Conservation (phyloP, 2,888 invertebrate genomes). For the Neoitamus cyanurus region DNA sequence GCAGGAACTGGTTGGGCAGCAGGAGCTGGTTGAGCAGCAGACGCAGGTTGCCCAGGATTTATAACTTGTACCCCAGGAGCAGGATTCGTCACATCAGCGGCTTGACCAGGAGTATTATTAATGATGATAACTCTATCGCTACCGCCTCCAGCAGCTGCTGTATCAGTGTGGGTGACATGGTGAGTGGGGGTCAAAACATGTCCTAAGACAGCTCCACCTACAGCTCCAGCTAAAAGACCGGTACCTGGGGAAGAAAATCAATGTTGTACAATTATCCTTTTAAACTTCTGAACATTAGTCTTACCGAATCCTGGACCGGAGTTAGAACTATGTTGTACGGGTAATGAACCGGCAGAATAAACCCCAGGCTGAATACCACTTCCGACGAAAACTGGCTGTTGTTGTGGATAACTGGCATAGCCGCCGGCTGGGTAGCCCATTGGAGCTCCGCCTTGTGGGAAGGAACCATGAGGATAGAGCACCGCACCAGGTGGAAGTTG, state of each 20-base stretch:
- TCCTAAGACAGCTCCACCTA: conserved; percentile 63
- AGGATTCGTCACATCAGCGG: conserved; percentile 56
- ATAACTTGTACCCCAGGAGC: conserved; percentile 53
- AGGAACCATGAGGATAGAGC: conserved; percentile 57
- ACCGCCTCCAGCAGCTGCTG: conserved; percentile 56
- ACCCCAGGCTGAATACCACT: conserved; percentile 47
- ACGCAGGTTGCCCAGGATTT: conserved; percentile 51
- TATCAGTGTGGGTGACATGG: not conserved
- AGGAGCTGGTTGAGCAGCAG: conserved; percentile 52
- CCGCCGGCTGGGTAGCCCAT: conserved; percentile 26
- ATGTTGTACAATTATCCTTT: not conserved
- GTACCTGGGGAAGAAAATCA: conserved; percentile 58
- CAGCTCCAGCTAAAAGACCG: conserved; percentile 62
- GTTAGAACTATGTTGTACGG: not conserved
- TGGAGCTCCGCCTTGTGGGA: conserved; percentile 51
- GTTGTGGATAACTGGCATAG: conserved; percentile 25
- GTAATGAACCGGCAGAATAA: conserved; percentile 50
- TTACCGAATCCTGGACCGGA: conserved; percentile 64
- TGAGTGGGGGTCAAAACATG: conserved; percentile 62
- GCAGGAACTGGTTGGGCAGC: conserved; percentile 46
- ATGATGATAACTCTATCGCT: conserved; percentile 63
- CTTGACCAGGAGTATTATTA: conserved; percentile 61
- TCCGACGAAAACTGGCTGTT: conserved; percentile 46
- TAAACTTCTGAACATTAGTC: conserved; percentile 42
- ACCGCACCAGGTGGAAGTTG: conserved; percentile 59